phyloP scores from a whole-genome alignment of 2,113 vertebrate genomes.

The Pluvialis apricaria region DNA sequence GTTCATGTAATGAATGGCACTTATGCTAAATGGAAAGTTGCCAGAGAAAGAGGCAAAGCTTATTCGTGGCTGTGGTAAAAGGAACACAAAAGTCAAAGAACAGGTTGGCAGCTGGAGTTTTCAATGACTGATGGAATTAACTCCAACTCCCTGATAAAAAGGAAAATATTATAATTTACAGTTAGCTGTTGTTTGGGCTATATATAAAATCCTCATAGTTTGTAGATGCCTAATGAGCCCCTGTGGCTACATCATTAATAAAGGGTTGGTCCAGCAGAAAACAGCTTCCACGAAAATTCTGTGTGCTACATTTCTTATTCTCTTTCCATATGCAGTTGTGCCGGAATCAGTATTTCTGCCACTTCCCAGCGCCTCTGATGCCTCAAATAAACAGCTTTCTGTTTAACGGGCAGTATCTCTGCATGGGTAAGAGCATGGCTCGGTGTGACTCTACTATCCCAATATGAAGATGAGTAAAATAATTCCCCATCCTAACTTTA shows the following conservation, averaged over 20 bases:
- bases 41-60: not conserved
- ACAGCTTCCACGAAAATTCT: not conserved
- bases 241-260: not conserved
- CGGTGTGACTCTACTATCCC: not conserved
- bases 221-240: conserved; percentile 15
- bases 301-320: not conserved
- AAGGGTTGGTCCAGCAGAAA: not conserved
- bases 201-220: not conserved
- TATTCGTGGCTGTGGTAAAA: not conserved
- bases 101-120: not conserved
- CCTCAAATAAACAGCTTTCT: not conserved
- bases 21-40: not conserved
- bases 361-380: not conserved
- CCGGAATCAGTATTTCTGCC: conserved; percentile 21
- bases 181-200: not conserved
- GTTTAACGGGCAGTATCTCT: not conserved
- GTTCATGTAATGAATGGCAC: not conserved
- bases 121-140: not conserved
- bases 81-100: not conserved
- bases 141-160: not conserved
- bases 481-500: not conserved
- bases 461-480: not conserved
- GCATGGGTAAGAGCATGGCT: not conserved
- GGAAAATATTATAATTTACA: not conserved
- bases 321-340: not conserved